Evolutionary conservation across 2,113 vertebrate genomes (phyloP), one percentile per base, ranked within the genome.

Genomic region (pig (Sus scrofa)): DNA sequence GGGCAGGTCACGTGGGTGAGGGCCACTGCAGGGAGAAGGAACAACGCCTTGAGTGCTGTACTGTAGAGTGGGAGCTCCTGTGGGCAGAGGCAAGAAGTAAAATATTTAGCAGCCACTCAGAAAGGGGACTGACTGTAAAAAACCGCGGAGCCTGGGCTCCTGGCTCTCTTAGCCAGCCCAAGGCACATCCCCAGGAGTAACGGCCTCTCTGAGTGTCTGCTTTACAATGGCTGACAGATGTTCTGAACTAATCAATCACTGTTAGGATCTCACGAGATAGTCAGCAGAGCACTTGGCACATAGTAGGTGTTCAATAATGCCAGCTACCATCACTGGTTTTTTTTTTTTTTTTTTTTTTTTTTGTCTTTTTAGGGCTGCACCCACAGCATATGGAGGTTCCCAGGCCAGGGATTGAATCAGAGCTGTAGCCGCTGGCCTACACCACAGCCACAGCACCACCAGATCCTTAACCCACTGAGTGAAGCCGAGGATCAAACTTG

Each of bases 41-140:
- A 20, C 4, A 15, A 20, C 0, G 1, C 22, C 84, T 26, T 1
- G 7, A 15, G 18, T 12, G 73, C 75, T 8, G 1, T 6, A 8
- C 30, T 26, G 5, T 19, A 74, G 37, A 24, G 14, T 2, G 7
- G 22, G n/a, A 12, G 44, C 58, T 34, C 37, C 27, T 7, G 30
- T 5, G 65, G 26, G 26, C 62, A 44, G 27, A 86, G 2, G 15
- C 7, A 77, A 93, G 26, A 12, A 10, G 30, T 16, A 37, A 7
- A 71, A 37, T 12, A 63, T 37, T 70, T 24, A 19, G 30, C 79
- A 81, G 24, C 78, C 2, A 1, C 75, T 82, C 68, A 87, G 65
- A 37, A 74, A 16, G 60, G 60, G 2, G 20, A 65, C 50, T 1
- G 1, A 2, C 67, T 39, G 7, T 62, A 30, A 82, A 52, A 56